phyloP scores from a whole-genome alignment of 30 jellyfish, hydroid and myxozoan genomes.

The Rhopilema esculentum region DNA sequence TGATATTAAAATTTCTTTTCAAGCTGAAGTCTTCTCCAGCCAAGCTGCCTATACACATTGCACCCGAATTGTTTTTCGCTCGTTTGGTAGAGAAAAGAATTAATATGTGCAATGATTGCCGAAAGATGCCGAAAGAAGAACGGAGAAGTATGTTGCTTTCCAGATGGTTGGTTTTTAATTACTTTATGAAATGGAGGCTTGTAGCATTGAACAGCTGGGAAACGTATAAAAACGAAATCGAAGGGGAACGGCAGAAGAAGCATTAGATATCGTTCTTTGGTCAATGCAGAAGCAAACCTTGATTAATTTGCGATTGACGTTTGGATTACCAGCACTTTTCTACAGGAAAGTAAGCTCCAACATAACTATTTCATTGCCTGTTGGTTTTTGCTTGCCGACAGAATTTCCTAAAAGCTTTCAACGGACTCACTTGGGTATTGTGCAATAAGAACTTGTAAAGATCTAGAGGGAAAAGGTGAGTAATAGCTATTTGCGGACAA shows the following conservation, averaged over 20 bases:
- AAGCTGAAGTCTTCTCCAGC: background rate
- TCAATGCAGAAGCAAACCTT: background rate
- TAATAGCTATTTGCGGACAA: no score
- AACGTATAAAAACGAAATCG: background rate
- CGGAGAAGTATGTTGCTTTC: background rate
- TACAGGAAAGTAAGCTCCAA: background rate
- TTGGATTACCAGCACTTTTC: background rate
- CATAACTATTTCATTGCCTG: no score
- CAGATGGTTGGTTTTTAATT: slow-evolving; percentile 16
- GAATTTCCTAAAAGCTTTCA: no score
- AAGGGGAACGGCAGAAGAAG: background rate
- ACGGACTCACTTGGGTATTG: no score
- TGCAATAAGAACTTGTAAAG: no score
- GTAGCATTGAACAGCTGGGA: background rate
- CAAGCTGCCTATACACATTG: background rate
- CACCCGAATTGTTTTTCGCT: background rate
- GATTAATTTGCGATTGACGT: background rate
- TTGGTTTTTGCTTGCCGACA: no score
- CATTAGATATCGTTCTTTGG: background rate
- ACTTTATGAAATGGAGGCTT: background rate
- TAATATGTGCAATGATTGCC: background rate
- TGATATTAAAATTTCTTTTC: background rate
- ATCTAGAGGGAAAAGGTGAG: no score
- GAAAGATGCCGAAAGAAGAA: background rate
- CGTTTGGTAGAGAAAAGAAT: background rate